phyloP scores from a whole-genome alignment of 2,113 vertebrate species.

The Aphelocoma coerulescens region DNA sequence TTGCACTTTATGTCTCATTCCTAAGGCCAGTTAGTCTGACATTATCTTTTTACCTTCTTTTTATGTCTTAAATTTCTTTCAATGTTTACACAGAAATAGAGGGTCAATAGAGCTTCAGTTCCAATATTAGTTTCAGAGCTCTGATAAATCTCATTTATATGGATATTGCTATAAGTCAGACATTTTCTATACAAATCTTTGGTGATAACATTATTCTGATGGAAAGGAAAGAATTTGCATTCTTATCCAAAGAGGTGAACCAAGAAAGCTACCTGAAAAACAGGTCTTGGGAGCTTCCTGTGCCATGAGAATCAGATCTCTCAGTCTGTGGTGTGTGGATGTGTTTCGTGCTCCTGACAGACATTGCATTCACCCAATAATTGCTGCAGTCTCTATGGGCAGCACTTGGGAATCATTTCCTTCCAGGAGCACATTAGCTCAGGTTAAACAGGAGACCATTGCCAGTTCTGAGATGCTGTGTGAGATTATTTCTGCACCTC shows the following conservation, averaged over 20 bases:
- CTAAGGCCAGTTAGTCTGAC: neutral
- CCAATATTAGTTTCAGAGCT: neutral
- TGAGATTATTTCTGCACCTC: neutral
- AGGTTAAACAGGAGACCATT: neutral
- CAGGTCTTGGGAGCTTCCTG: neutral
- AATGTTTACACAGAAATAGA: neutral
- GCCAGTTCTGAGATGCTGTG: neutral
- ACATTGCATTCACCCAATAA: neutral
- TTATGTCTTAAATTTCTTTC: neutral
- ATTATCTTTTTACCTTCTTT: neutral
- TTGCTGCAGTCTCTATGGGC: neutral
- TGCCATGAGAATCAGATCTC: neutral
- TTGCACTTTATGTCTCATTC: neutral
- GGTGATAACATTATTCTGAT: neutral
- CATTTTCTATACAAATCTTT: neutral
- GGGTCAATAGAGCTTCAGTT: neutral
- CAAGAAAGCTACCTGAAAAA: neutral
- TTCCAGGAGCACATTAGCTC: neutral
- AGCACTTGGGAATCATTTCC: neutral
- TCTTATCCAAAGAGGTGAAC: neutral
- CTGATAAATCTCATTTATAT: neutral
- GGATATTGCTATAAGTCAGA: neutral
- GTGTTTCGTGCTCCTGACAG: fast-evolving
- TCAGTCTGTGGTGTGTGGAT: fast-evolving
- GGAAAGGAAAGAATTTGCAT: neutral